Evolutionary conservation across 2,888 invertebrate genomes (phyloP), one percentile per base, ranked within the genome.

Genomic region (Diarsia dahlii): DNA sequence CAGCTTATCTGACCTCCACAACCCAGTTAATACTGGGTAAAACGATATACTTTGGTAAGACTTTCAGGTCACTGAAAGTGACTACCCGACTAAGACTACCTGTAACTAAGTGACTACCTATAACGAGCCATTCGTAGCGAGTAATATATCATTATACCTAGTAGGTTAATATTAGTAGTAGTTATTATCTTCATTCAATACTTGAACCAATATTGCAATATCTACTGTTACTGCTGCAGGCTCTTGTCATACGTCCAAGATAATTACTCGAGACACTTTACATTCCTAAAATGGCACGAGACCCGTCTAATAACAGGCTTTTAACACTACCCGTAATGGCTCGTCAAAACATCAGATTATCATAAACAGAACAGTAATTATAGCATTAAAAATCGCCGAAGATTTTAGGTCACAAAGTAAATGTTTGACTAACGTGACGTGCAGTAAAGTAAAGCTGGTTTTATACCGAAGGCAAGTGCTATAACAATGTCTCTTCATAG

Each of bases 371-470:
- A 60, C 63, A 69, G 82, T 80, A 87, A 87, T 87, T 87, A 87
- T 78, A 78, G 81, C 84, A 85, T 87, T 82, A 85, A 87, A 80
- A 79, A 82, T 80, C 71, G 70, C 72, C 78, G 71, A 80, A 82
- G 82, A 82, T 83, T 85, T 82, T 80, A 84, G 87, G 87, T 84
- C 76, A 82, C 83, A 85, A 87, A 84, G 89, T 87, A 90, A 89
- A 90, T 90, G 89, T 91, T 91, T 91, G 87, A 89, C 82, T 89
- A 87, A 89, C 87, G 83, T 84, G 88, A 82, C 84, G 84, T 83
- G 85, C 78, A 83, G 70, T 45, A 13, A 45, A 20, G 23, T 81
- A 67, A 81, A n/a, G 78, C 54, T 34, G 20, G 54, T 3, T 74
- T 23, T 45, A 67, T 50, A 78, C 62, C 28, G 10, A 15, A 20